Percentiles rank a stretch among this genome's conserved stretches.
These are phyloP conservation scores for Cyprinodon variegatus DNA, from an alignment of 2,113 vertebrate species.

Conservation along the genomic window DNA sequence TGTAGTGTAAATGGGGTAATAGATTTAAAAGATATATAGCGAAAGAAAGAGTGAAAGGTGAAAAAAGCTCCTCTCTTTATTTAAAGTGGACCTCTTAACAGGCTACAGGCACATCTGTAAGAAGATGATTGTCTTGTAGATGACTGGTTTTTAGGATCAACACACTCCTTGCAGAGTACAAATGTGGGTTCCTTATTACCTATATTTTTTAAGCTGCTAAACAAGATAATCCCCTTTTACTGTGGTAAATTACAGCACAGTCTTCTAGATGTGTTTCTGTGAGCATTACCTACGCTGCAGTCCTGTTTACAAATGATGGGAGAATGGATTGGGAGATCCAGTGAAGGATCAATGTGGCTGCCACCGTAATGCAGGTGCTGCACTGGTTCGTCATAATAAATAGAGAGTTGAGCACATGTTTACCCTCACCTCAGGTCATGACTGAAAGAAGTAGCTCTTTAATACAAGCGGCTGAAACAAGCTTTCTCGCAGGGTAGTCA, in stretches of 20 bases:
- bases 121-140: background rate
- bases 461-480: no score
- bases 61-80: constrained; percentile 17
- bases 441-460: no score
- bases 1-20: no score
- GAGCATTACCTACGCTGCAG: no score
- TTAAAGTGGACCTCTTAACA: constrained; percentile 41
- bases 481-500: no score
- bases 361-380: no score
- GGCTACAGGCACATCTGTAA: constrained; percentile 16
- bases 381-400: no score
- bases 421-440: no score
- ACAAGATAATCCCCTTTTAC: constrained; percentile 16
- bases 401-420: no score
- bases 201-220: constrained; percentile 7
- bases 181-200: constrained; percentile 25
- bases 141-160: constrained; percentile 1
- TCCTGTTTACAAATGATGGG: no score
- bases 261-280: background rate
- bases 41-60: constrained; percentile 9
- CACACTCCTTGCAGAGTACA: constrained; percentile 22
- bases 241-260: constrained; percentile 14
- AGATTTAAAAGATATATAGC: constrained; percentile 27
- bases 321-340: no score
- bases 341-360: no score